Evolutionary conservation across 1,140 invertebrate genomes (phyloP).

Genomic region (Bombus balteatus): DNA sequence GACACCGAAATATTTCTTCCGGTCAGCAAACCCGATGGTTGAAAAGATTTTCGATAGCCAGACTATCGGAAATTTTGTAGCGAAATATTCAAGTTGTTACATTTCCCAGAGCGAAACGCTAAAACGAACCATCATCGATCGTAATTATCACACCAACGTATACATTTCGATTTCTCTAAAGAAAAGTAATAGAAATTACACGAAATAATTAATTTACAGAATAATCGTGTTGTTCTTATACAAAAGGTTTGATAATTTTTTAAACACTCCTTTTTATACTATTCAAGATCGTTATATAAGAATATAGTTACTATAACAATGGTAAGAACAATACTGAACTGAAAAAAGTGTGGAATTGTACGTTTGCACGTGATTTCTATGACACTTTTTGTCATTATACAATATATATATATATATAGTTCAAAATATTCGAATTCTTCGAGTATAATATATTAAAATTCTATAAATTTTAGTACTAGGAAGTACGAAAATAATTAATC

Average conservation of each 20-base stretch:
- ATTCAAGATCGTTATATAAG: not conserved
- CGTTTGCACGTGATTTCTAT: not conserved
- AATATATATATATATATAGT: too few species aligned
- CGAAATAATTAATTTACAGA: not conserved
- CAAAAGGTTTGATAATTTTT: not conserved
- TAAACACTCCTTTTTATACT: not conserved
- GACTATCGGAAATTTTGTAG: constrained; percentile 31
- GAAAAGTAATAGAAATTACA: not conserved
- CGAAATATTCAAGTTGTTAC: constrained; percentile 16
- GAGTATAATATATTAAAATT: not conserved
- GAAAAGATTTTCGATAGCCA: constrained; percentile 45
- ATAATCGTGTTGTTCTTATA: not conserved
- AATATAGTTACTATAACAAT: not conserved
- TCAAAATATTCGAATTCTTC: too few species aligned
- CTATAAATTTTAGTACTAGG: not conserved
- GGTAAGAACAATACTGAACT: not conserved
- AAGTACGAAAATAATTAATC: not conserved
- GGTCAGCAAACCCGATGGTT: constrained; percentile 39
- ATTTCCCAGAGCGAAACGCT: not conserved
- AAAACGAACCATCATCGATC: not conserved
- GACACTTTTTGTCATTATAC: too few species aligned
- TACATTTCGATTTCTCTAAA: not conserved
- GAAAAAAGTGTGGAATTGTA: not conserved
- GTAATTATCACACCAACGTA: not conserved
- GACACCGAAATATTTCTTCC: constrained; percentile 16